These are phyloP conservation scores for Neotoma lepida DNA, from an alignment of 2,113 vertebrate species.

Conservation along the genomic window DNA sequence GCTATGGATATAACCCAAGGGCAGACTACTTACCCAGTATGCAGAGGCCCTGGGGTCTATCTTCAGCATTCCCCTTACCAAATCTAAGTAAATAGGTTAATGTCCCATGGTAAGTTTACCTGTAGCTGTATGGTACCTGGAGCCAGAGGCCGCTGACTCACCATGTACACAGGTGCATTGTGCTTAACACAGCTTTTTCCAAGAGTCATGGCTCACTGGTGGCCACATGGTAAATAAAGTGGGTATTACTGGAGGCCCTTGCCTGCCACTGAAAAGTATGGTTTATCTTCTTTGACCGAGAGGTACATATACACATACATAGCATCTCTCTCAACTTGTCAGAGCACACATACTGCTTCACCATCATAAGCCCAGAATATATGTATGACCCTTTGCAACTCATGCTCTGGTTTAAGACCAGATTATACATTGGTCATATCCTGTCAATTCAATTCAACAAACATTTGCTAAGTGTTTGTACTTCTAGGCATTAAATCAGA, in stretches of 20 bases:
- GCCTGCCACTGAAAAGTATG: neutral
- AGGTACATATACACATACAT: neutral
- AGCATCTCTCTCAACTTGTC: neutral
- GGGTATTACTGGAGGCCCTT: neutral
- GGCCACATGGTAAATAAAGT: neutral
- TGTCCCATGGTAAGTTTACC: neutral
- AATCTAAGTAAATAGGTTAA: neutral
- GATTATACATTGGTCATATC: neutral
- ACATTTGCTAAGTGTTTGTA: neutral
- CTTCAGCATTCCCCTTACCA: neutral
- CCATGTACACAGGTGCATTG: neutral
- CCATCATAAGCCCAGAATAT: neutral
- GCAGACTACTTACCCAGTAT: neutral
- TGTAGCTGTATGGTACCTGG: neutral
- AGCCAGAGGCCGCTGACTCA: neutral
- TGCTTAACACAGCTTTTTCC: neutral
- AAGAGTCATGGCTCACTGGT: too few relatives aligned
- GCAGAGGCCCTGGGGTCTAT: neutral
- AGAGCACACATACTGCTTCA: neutral
- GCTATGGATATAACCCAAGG: neutral
- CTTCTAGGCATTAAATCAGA: neutral
- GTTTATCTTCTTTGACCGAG: neutral
- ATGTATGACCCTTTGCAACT: neutral
- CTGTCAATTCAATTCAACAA: neutral
- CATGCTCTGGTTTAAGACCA: neutral